Base-by-base conservation (phyloP, 2,888 invertebrate species). In the Pammene fasciana region DNA sequence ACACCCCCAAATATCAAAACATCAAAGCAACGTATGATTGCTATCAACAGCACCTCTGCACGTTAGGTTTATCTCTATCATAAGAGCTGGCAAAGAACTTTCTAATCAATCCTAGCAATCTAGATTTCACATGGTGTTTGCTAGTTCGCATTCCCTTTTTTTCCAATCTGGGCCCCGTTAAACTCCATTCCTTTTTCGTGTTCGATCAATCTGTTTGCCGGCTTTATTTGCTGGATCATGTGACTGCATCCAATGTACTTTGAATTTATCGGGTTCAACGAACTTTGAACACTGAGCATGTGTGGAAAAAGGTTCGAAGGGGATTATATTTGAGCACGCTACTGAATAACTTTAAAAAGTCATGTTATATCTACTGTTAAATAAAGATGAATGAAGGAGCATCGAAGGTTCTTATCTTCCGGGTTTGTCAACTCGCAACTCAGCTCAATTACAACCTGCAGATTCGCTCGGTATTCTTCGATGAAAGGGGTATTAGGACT, bases 201-300 rank as follows among this genome's bases (percentile, higher is more conserved):
- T 64, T 68, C 64, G 64, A 68, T 68, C 68, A 68, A 68, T 65
- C 57, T 68, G 68, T 68, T 68, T 68, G 52, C 68, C 38, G 36
- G 14, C 52, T 59, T 57, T 68, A 70, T 70, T 70, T 70, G 55
- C 54, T 41, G 70, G 65, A 65, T 65, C 70, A 70, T 65, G 59
- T 65, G 60, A 52, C 65, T 60, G 60, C 65, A 65, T 60, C 65
- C 60, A 59, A 65, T 60, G 54, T 48, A 46, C 70, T 65, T 65
- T 55, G 55, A 65, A 65, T 70, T 54, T 46, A 65, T 59, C 54
- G 65, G 60, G 70, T 60, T 70, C 65, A 70, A 43, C 46, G 65
- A n/a, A 65, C 70, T 65, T 43, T 41, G 54, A 65, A 38, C 65
- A 70, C 48, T 46, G 54, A 60, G 46, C 59, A 48, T 57, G 65